Base-by-base conservation (phyloP, 2,797 vertebrate genomes). In the Champsocephalus gunnari region DNA sequence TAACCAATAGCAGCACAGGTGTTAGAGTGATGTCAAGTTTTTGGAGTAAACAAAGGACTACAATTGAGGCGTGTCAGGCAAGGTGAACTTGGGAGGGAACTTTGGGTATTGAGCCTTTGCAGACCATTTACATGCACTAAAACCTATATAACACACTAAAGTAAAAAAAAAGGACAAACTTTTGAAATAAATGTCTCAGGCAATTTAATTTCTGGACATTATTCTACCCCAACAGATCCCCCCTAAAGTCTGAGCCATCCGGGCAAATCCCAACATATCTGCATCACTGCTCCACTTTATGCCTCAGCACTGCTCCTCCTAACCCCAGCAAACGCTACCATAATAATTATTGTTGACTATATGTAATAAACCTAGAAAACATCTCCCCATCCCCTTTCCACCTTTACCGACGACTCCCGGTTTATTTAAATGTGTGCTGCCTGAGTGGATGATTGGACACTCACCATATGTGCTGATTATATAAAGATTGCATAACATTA, bases 401-500 rank as follows among this genome's bases (percentile, higher is more conserved):
- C 45, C 65, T 43, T 2, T 61, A 3, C 57, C 38, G 73, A 43
- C 32, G 12, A 24, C 58, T 64, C 12, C 13, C 19, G 1, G 9
- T 34, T 4, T 55, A 66, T 66, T 3, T 38, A 38, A 38, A 38
- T 80, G 50, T 72, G 14, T 32, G 59, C 24, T 32, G 43, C 57
- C 69, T 9, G 63, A 77, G 79, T 69, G 75, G 81, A 87, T 83
- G 79, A 81, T 82, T 84, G 34, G 38, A 56, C 59, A 0, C 79
- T 71, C 75, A 32, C 14, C 44, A 6, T 68, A 62, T 76, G 71
- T n/a, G 50, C 81, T 62, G 74, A 92, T 92, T 89, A 89, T 68
- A 76, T 89, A 93, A 90, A 83, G 55, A 84, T 87, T 92, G 82
- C 78, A 75, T 86, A 90, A 91, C 70, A 74, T 87, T 83, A 83